phyloP scores from a whole-genome alignment of 2,888 invertebrate species.

The Pristionchus exspectatus region DNA sequence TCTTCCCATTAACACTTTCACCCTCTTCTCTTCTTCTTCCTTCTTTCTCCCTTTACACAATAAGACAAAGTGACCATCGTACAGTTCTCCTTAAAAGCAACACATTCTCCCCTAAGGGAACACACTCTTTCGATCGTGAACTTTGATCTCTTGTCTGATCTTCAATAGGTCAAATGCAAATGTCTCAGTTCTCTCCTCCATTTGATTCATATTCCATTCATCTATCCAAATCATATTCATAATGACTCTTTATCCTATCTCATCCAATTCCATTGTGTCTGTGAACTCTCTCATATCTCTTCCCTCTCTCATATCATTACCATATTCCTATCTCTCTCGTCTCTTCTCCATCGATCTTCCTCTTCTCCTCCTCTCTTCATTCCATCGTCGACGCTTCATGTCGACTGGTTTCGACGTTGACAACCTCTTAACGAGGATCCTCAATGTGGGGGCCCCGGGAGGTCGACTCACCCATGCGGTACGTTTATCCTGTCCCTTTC shows the following conservation, averaged over 20 bases:
- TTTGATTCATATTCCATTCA: not conserved
- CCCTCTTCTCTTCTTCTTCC: not conserved
- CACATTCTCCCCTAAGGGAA: conserved; percentile 1
- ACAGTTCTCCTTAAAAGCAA: conserved; percentile 17
- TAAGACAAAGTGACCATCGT: conserved; percentile 28
- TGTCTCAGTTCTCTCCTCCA: not conserved
- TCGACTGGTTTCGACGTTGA: conserved; percentile 59
- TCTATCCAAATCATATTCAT: not conserved
- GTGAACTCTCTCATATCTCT: not conserved
- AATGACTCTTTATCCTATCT: conserved; percentile 3
- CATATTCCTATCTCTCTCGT: not conserved
- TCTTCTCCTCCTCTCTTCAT: conserved; percentile 40
- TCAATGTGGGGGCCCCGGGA: conserved; percentile 65
- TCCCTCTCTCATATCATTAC: conserved; percentile 26
- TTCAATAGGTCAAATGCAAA: not conserved
- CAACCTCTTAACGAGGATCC: conserved; percentile 63
- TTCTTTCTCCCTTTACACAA: conserved; percentile 13
- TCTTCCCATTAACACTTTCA: not conserved
- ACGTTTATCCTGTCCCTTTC: not conserved
- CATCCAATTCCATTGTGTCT: not conserved
- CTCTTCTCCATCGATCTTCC: not conserved
- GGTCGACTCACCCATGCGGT: conserved; percentile 63
- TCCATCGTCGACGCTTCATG: not conserved
- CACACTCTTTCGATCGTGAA: not conserved
- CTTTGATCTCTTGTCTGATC: not conserved